These are phyloP conservation scores for Etia nguti DNA, from an alignment of 2,113 vertebrate genomes.

Conservation along the genomic window DNA sequence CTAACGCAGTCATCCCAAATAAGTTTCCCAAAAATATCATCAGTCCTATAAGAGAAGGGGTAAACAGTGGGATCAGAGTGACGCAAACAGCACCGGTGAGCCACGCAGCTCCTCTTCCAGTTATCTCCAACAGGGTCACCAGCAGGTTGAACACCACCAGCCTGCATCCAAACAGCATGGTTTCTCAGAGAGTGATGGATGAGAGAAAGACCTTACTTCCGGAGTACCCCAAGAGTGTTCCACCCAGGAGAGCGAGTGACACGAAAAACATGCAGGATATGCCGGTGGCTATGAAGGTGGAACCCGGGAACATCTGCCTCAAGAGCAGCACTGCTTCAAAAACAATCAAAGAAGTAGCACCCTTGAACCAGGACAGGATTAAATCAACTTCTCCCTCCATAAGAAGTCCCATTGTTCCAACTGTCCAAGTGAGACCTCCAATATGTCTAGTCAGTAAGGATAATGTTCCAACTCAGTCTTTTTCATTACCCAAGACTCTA, in stretches of 20 bases:
- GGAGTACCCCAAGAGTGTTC: not conserved
- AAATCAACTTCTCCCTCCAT: conserved; percentile 4
- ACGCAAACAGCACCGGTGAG: not conserved
- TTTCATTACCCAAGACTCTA: not conserved
- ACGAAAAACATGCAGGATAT: not conserved
- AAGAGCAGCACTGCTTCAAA: not conserved
- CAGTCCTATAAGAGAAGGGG: not conserved
- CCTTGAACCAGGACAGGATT: not conserved
- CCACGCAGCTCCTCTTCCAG: not conserved
- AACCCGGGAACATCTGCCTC: not conserved
- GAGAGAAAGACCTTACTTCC: conserved; percentile 8
- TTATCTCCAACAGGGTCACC: not conserved
- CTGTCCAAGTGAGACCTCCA: not conserved
- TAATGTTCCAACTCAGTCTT: not conserved
- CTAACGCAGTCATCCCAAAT: not conserved
- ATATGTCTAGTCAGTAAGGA: not conserved
- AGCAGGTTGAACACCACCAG: not conserved
- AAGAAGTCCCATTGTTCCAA: not conserved
- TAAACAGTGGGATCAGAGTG: conserved; percentile 1
- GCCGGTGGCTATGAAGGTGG: conserved; percentile 34
- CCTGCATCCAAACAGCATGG: conserved; percentile 2
- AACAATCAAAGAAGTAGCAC: not conserved
- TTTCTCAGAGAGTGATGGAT: conserved; percentile 15
- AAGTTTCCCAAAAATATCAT: conserved; percentile 42
- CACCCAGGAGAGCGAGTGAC: not conserved